Percentiles rank a stretch among this genome's conserved stretches.
These are phyloP conservation scores for Lanistes nyassanus DNA, from an alignment of 1,140 invertebrate species.

Conservation along the genomic window DNA sequence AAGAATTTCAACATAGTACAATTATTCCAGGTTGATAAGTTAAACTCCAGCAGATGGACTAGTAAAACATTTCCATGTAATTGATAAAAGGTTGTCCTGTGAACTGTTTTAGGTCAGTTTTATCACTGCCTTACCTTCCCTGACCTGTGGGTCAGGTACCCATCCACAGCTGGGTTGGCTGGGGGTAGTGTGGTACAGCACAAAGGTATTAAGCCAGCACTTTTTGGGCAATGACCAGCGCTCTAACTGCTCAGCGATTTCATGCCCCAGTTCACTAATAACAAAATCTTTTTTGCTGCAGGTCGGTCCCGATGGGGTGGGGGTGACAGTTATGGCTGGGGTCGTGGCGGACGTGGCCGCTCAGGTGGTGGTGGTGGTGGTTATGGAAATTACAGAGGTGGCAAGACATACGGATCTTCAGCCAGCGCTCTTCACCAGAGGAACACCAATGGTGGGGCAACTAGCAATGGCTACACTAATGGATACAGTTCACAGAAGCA, in stretches of 20 bases:
- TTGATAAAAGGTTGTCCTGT: no score
- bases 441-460: neutral
- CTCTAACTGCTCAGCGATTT: neutral
- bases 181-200: neutral
- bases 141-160: no score
- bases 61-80: no score
- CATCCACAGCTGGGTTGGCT: no score
- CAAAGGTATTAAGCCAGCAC: neutral
- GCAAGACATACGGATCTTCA: neutral
- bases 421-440: conserved; percentile 4
- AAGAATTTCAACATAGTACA: no score
- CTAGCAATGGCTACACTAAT: conserved; percentile 1
- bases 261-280: neutral
- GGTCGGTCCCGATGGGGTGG: neutral
- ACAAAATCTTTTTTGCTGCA: neutral
- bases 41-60: no score
- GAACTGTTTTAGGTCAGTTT: no score
- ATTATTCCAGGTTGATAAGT: no score
- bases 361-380: neutral
- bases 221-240: neutral
- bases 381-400: neutral
- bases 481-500: neutral
- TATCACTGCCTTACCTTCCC: neutral
- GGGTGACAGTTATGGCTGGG: neutral
- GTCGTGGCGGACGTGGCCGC: neutral